Evolutionary conservation across 2,888 invertebrate genomes (phyloP).

Genomic region (Plemyria rubiginata): DNA sequence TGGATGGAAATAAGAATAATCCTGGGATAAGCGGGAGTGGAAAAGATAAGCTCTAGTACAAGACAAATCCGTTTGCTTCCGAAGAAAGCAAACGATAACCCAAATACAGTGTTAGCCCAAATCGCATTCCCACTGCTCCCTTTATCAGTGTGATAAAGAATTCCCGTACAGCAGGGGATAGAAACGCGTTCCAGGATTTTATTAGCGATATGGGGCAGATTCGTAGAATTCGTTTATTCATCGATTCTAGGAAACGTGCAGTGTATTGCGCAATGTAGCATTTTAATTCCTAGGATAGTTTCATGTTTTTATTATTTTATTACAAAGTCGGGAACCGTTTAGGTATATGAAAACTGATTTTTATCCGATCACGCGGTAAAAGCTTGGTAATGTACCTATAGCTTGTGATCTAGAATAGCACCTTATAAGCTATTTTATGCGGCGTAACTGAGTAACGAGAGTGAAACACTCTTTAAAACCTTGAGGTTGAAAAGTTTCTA

Average conservation of each 20-base stretch:
- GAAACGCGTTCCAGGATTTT: slow-evolving; percentile 52
- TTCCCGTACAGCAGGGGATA: slow-evolving; percentile 50
- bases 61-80: slow-evolving; percentile 48
- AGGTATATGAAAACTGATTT: not conserved
- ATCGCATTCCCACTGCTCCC: slow-evolving; percentile 56
- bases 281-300: slow-evolving; percentile 1
- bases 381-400: not conserved
- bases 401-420: too few relatives aligned
- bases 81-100: slow-evolving; percentile 50
- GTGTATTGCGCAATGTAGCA: slow-evolving; percentile 26
- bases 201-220: slow-evolving; percentile 46
- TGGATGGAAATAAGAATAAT: slow-evolving; percentile 48
- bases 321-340: too few relatives aligned
- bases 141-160: slow-evolving; percentile 59
- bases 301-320: not conserved
- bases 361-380: not conserved
- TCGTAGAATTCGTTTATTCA: slow-evolving; percentile 38
- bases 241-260: slow-evolving; percentile 33
- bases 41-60: slow-evolving; percentile 58
- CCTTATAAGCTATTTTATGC: not conserved
- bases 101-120: slow-evolving; percentile 65
- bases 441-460: too few relatives aligned
- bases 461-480: not conserved
- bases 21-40: slow-evolving; percentile 43
- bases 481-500: slow-evolving; percentile 46